Percentiles rank a stretch among this genome's conserved stretches.
These are phyloP conservation scores for Mustelus asterias DNA, from an alignment of 2,113 vertebrate species.

Conservation along the genomic window DNA sequence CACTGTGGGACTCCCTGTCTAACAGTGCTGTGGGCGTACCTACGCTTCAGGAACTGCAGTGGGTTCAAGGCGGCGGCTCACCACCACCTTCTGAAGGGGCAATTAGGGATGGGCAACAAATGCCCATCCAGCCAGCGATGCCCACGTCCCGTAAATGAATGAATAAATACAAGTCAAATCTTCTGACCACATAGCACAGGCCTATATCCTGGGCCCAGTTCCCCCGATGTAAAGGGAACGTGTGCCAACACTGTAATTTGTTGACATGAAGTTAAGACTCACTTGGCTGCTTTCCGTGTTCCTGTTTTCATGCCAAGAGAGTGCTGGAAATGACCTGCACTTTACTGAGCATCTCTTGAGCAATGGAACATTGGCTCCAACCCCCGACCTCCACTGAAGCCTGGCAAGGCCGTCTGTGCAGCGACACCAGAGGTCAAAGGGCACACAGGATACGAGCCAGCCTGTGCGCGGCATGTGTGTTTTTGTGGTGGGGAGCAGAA, in stretches of 20 bases:
- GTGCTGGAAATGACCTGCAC: neutral
- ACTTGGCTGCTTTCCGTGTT: neutral
- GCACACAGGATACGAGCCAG: neutral
- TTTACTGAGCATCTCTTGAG: neutral
- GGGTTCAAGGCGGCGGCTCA: no score
- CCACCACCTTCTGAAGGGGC: no score
- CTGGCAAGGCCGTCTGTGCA: neutral
- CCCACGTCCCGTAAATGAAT: no score
- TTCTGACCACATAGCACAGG: neutral
- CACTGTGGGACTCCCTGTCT: no score
- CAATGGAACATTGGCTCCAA: constrained; percentile 8
- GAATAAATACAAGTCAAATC: neutral
- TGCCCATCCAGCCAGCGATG: no score
- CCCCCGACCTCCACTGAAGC: neutral
- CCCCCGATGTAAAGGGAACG: neutral
- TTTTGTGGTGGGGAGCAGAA: neutral
- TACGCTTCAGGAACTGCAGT: no score
- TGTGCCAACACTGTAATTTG: neutral
- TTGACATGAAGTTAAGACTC: neutral
- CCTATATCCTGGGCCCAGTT: neutral
- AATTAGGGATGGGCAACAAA: no score
- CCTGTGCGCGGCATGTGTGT: neutral
- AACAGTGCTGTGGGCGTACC: no score
- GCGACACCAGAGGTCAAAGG: neutral
- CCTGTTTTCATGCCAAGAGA: neutral